These are phyloP conservation scores for Taxidea taxus DNA, from an alignment of 2,113 vertebrate species.

Conservation along the genomic window DNA sequence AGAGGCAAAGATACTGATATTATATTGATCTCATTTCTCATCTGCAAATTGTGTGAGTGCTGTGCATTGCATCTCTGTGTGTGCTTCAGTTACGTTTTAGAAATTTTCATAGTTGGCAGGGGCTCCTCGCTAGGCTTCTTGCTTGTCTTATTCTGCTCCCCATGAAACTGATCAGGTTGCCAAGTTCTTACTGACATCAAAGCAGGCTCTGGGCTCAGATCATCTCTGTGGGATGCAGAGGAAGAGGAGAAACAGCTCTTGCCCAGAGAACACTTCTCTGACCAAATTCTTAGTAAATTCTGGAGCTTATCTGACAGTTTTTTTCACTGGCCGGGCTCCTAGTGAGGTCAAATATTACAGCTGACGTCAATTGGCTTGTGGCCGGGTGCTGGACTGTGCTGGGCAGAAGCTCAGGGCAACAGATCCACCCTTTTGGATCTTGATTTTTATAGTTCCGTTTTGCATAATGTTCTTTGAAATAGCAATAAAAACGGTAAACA, in stretches of 20 bases:
- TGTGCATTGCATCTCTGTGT: slow-evolving; percentile 7
- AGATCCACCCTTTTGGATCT: slow-evolving; percentile 32
- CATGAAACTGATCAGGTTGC: slow-evolving; percentile 70
- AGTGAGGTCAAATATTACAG: slow-evolving; percentile 63
- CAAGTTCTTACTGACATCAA: slow-evolving; percentile 78
- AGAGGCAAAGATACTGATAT: slow-evolving; percentile 46
- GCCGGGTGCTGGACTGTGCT: slow-evolving; percentile 39
- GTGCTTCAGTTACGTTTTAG: slow-evolving; percentile 57
- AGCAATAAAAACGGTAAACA: slow-evolving; percentile 54
- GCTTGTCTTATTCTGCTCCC: slow-evolving; percentile 71
- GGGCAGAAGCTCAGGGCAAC: slow-evolving; percentile 52
- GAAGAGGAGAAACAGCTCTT: slow-evolving; percentile 75
- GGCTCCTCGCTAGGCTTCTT: slow-evolving; percentile 48
- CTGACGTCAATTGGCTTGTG: slow-evolving; percentile 63
- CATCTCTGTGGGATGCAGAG: slow-evolving; percentile 73
- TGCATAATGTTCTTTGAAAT: slow-evolving; percentile 64
- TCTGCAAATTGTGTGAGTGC: slow-evolving; percentile 3
- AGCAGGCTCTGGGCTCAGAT: slow-evolving; percentile 74
- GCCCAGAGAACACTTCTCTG: slow-evolving; percentile 60
- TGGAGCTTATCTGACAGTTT: slow-evolving; percentile 56
- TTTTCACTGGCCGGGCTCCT: slow-evolving; percentile 20
- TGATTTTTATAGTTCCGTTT: slow-evolving; percentile 57
- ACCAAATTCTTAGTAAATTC: slow-evolving; percentile 65
- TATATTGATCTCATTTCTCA: slow-evolving; percentile 29
- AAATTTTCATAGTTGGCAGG: slow-evolving; percentile 60